These are phyloP conservation scores for Osmerus eperlanus DNA, from an alignment of 2,113 vertebrate species.

Conservation along the genomic window DNA sequence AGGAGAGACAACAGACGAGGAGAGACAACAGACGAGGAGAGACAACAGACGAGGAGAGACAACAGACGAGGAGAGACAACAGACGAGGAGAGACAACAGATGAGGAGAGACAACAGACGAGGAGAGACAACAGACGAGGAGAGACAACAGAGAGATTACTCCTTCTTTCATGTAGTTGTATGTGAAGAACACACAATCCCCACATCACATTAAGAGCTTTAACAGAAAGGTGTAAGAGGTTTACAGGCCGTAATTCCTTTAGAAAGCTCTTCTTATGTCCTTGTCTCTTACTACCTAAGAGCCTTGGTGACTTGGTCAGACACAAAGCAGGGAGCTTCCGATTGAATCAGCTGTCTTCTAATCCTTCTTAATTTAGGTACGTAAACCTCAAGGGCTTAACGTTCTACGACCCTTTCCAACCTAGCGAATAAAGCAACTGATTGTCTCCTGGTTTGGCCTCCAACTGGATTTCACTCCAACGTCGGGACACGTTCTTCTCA, in stretches of 20 bases:
- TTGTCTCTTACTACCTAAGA: constrained; percentile 22
- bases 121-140: neutral
- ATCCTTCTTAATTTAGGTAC: constrained; percentile 43
- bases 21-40: neutral
- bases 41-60: neutral
- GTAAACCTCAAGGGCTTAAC: constrained; percentile 26
- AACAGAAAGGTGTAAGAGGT: constrained; percentile 42
- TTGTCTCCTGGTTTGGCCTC: neutral
- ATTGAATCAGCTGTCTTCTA: constrained; percentile 30
- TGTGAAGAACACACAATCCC: constrained; percentile 18
- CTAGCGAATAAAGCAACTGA: constrained; percentile 18
- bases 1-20: neutral
- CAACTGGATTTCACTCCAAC: constrained; percentile 2
- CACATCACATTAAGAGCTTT: constrained; percentile 24
- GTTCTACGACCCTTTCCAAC: constrained; percentile 15
- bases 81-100: neutral
- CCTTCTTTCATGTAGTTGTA: constrained; percentile 14
- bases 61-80: neutral
- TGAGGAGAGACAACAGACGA: too few relatives aligned
- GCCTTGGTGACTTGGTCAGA: constrained; percentile 18
- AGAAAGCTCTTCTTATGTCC: constrained; percentile 32
- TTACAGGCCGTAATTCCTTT: constrained; percentile 26
- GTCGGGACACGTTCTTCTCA: neutral
- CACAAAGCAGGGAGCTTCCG: constrained; percentile 24
- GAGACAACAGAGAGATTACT: neutral